Percentiles rank a stretch among this genome's conserved stretches.
Conservation (phyloP, 1,140 invertebrate species). For the Yoshiicerus persimilis region DNA sequence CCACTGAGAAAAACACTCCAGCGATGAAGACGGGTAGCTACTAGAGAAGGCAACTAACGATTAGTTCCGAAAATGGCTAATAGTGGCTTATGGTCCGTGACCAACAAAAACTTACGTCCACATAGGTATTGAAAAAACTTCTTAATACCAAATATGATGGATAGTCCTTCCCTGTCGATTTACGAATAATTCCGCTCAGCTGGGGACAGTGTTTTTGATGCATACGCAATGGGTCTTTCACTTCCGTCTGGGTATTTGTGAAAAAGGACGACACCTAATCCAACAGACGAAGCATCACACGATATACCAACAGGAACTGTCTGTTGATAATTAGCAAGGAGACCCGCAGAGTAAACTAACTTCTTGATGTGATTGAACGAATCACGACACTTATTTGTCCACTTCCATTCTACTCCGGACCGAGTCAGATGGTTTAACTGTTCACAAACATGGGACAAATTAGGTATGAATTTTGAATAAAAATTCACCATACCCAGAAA, state of each 20-base stretch:
- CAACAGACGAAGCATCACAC: constrained; percentile 52
- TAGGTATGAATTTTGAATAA: background rate
- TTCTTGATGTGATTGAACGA: background rate
- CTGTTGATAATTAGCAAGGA: constrained; percentile 46
- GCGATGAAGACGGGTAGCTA: constrained; percentile 47
- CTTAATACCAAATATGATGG: too few relatives aligned
- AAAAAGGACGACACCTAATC: too few relatives aligned
- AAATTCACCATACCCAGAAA: constrained; percentile 25
- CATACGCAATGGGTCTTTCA: constrained; percentile 53
- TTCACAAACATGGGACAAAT: too few relatives aligned
- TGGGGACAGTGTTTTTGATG: constrained; percentile 51
- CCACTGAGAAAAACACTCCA: constrained; percentile 33
- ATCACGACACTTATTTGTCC: background rate
- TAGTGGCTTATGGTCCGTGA: constrained; percentile 56
- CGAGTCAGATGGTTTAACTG: constrained; percentile 52
- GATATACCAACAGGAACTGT: constrained; percentile 47
- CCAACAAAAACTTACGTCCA: too few relatives aligned
- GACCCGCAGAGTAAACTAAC: background rate
- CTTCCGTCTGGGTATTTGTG: constrained; percentile 49
- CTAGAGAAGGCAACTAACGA: background rate
- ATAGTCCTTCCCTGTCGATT: constrained; percentile 58
- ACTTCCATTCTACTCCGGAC: background rate
- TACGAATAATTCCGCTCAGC: constrained; percentile 53
- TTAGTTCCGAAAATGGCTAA: background rate
- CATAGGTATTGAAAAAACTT: too few relatives aligned